These are phyloP conservation scores for Nyctibius grandis DNA, from an alignment of 2,797 vertebrate genomes.

Conservation along the genomic window DNA sequence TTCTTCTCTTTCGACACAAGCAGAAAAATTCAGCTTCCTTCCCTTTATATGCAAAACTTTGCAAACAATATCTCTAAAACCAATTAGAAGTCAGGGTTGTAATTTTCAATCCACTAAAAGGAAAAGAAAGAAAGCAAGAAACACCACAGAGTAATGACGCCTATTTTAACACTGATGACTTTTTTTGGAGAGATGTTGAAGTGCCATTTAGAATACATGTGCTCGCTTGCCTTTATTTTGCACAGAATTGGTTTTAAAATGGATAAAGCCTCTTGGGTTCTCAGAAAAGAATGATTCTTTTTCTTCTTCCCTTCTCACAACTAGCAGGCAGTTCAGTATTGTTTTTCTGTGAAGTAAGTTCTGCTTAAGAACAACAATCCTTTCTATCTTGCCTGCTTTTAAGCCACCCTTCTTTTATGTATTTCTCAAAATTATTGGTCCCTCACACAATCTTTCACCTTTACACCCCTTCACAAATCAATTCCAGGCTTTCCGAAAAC, in stretches of 20 bases:
- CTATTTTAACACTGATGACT: constrained; percentile 4
- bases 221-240: not conserved
- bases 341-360: constrained; percentile 6
- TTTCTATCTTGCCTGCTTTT: not conserved
- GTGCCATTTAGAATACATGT: constrained; percentile 6
- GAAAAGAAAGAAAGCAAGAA: not conserved
- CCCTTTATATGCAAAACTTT: not conserved
- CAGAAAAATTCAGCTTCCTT: not conserved
- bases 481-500: constrained; percentile 18
- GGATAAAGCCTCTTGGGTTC: not conserved
- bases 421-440: constrained; percentile 31
- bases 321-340: not conserved
- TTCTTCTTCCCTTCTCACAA: not conserved
- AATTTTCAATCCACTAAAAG: not conserved
- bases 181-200: not conserved
- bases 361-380: not conserved
- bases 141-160: not conserved
- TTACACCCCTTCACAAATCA: constrained; percentile 11
- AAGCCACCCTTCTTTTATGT: not conserved
- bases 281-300: not conserved
- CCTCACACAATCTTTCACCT: constrained; percentile 23
- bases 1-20: not conserved
- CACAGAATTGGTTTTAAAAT: constrained; percentile 16
- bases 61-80: not conserved
- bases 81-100: not conserved